Evolutionary conservation across 2,797 vertebrate genomes (phyloP).

Genomic region (Lagorchestes hirsutus): DNA sequence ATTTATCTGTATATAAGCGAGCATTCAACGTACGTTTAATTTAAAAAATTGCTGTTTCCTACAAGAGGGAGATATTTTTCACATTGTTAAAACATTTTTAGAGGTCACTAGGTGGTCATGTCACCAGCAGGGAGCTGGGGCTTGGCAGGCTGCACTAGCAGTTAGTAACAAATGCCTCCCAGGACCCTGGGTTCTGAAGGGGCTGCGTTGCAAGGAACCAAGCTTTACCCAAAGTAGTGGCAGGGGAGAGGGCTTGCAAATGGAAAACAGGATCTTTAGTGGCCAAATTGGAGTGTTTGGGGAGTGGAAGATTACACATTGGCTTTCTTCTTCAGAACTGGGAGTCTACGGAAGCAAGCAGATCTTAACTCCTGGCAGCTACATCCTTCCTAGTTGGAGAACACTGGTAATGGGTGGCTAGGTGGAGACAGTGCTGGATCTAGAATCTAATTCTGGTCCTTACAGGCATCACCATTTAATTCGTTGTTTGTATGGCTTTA

Average conservation of each 20-base stretch:
- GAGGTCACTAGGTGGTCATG: slow-evolving; percentile 92
- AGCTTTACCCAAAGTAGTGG: slow-evolving; percentile 89
- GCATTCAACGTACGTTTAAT: slow-evolving; percentile 90
- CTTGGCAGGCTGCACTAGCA: slow-evolving; percentile 90
- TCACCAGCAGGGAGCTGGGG: slow-evolving; percentile 91
- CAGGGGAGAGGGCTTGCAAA: slow-evolving; percentile 88
- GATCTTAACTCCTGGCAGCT: slow-evolving; percentile 85
- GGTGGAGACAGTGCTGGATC: slow-evolving; percentile 46
- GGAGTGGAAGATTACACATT: slow-evolving; percentile 87
- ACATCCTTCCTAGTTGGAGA: slow-evolving; percentile 79
- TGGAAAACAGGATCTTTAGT: slow-evolving; percentile 89
- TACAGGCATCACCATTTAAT: slow-evolving; percentile 70
- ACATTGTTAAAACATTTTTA: slow-evolving; percentile 93
- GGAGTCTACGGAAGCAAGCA: slow-evolving; percentile 88
- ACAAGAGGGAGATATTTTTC: slow-evolving; percentile 93
- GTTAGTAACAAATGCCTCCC: slow-evolving; percentile 91
- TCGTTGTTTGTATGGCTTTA: slow-evolving; percentile 40
- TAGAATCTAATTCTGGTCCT: slow-evolving; percentile 63
- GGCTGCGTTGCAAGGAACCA: slow-evolving; percentile 88
- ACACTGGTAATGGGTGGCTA: slow-evolving; percentile 76
- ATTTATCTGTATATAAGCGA: slow-evolving; percentile 91
- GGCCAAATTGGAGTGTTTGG: slow-evolving; percentile 87
- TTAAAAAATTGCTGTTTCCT: slow-evolving; percentile 91
- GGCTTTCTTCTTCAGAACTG: slow-evolving; percentile 83
- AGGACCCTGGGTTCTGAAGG: slow-evolving; percentile 87